Evolutionary conservation across 1,140 invertebrate genomes (phyloP).

Genomic region (Magallana ariakensis): DNA sequence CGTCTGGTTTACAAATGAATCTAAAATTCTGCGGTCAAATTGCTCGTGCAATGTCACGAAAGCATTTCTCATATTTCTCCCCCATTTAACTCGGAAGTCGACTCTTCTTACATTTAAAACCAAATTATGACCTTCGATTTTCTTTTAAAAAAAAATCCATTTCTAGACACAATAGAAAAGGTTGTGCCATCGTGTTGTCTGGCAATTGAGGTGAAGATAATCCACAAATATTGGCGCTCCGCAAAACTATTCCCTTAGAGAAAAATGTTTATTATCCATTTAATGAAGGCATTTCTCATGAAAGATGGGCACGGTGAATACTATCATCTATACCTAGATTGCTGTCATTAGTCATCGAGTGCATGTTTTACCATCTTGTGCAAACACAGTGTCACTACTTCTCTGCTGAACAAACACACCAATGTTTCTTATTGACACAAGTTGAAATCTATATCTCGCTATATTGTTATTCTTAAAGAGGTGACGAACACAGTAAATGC

Average conservation of each 20-base stretch:
- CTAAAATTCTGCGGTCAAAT: no score
- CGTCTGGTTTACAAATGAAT: no score
- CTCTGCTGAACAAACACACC: conserved; percentile 1
- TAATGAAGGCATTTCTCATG: neutral
- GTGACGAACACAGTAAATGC: conserved; percentile 26
- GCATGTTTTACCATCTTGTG: conserved; percentile 16
- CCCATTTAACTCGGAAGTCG: no score
- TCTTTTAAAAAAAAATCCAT: neutral
- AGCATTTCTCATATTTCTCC: no score
- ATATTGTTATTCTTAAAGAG: conserved; percentile 2
- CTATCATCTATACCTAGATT: neutral
- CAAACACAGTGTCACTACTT: conserved; percentile 13
- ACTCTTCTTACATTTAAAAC: no score
- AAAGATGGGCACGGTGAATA: neutral
- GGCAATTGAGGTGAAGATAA: neutral
- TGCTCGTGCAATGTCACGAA: no score
- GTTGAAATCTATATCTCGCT: conserved; percentile 8
- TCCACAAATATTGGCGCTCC: neutral
- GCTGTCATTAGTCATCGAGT: conserved; percentile 16
- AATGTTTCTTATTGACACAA: conserved; percentile 27
- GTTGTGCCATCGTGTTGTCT: neutral
- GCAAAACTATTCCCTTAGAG: neutral
- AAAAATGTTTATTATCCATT: neutral
- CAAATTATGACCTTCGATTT: conserved; percentile 8
- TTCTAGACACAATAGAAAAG: conserved; percentile 6